Percentiles rank a stretch among this genome's conserved stretches.
These are phyloP conservation scores for Trichopria drosophilae DNA, from an alignment of 2,888 invertebrate genomes.

Conservation along the genomic window DNA sequence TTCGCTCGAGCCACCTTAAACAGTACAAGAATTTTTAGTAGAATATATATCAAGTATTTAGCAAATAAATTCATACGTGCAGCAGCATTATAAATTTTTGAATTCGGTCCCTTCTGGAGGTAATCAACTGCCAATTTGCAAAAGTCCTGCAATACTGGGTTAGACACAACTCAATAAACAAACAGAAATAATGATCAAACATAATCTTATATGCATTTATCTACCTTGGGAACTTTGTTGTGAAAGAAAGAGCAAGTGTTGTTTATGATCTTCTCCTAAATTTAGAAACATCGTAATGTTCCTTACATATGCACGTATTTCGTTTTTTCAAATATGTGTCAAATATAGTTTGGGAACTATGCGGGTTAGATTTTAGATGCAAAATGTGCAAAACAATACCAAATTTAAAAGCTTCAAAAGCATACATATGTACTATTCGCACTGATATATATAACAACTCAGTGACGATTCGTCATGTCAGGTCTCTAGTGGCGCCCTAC, in stretches of 20 bases:
- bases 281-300: constrained; percentile 36
- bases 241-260: constrained; percentile 62
- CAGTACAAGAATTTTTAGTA: neutral
- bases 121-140: constrained; percentile 71
- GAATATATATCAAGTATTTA: neutral
- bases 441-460: too few relatives aligned
- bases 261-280: constrained; percentile 63
- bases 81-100: constrained; percentile 66
- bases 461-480: too few relatives aligned
- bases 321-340: neutral
- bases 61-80: constrained; percentile 61
- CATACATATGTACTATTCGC: too few relatives aligned
- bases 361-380: too few relatives aligned
- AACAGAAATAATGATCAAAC: neutral
- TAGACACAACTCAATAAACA: constrained; percentile 28
- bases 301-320: neutral
- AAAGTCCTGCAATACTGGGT: constrained; percentile 69
- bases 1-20: too few relatives aligned
- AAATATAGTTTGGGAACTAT: too few relatives aligned
- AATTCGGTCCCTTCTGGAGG: constrained; percentile 68
- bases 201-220: constrained; percentile 7
- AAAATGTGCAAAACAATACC: too few relatives aligned
- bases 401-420: too few relatives aligned
- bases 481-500: too few relatives aligned
- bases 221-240: constrained; percentile 62